Base-by-base conservation (phyloP, 1,140 invertebrate species). In the Dendrolimus kikuchii region DNA sequence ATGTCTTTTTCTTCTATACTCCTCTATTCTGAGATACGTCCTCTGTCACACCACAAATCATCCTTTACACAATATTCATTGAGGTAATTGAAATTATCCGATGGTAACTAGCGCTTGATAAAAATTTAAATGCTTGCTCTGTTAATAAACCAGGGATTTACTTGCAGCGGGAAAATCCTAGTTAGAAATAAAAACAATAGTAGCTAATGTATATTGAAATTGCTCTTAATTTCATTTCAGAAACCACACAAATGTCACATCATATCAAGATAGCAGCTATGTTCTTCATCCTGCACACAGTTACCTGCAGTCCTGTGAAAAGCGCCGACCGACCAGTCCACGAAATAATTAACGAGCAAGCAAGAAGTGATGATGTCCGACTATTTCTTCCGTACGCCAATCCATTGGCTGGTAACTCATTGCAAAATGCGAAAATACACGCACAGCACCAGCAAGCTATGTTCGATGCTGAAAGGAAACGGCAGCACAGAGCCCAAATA, bases 371-470 rank as follows among this genome's bases (percentile, higher is more conserved):
- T 39, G 81, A 86, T 37, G 57, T 7, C 9, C 60, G 66, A 4
- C 66, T 64, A 4, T 55, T 53, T 38, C 42, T 82, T 38, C 77
- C 79, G n/a, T 86, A 82, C 46, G 80, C 76, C 0, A 86, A 86
- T 40, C 83, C 83, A 5, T 53, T 86, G 51, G 81, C 77, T 45
- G 81, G 79, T 0, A 81, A 84, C 52, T 77, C 78, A 0, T 64
- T 68, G 55, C 73, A 79, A 54, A 82, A 82, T 54, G 78, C 77
- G 0, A 78, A 72, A 61, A 10, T 78, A n/a, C 75, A 86, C 41
- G 74, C 74, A 1, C 70, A 75, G 50, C 80, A 83, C 40, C 83
- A 86, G 53, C 83, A 86, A 73, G 83, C 83, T 0, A 86, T 86
- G 83, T 86, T 86, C 55, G 78, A 83, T 46, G 83, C 83, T 5